A percentile compares a stretch with the other conserved stretches of the same genome.
Evolutionary conservation across 2,113 vertebrate species (phyloP).

Genomic region (Redunca redunca): DNA sequence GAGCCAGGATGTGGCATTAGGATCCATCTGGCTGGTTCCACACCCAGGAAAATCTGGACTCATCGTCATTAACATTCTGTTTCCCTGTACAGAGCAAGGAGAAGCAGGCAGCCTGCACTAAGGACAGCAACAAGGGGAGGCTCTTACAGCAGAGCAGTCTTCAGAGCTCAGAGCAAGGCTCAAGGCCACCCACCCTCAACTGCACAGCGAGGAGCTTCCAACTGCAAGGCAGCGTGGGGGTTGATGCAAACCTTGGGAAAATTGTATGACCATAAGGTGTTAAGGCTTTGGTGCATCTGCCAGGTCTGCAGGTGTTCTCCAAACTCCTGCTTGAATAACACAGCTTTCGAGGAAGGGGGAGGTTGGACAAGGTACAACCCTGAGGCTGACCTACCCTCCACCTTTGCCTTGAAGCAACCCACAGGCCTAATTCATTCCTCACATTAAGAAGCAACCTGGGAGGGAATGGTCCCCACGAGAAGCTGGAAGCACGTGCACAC

Average conservation of each 20-base stretch:
- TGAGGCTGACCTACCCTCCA: neutral
- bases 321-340: neutral
- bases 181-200: neutral
- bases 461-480: neutral
- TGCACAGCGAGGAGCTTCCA: neutral
- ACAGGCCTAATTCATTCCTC: constrained; percentile 10
- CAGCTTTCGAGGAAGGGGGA: neutral
- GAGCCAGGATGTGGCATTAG: neutral
- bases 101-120: neutral
- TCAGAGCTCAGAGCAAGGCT: neutral
- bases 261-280: neutral
- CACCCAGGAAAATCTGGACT: neutral
- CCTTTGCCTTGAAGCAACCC: neutral
- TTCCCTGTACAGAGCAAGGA: constrained; percentile 13
- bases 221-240: neutral
- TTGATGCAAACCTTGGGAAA: neutral
- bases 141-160: neutral
- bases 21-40: constrained; percentile 30
- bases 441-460: neutral
- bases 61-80: constrained; percentile 42
- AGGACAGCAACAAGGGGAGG: neutral
- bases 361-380: neutral
- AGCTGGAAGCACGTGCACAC: constrained; percentile 39
- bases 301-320: neutral
- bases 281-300: neutral